These are phyloP conservation scores for Ifrita kowaldi DNA, from an alignment of 2,113 vertebrate species.

Conservation along the genomic window DNA sequence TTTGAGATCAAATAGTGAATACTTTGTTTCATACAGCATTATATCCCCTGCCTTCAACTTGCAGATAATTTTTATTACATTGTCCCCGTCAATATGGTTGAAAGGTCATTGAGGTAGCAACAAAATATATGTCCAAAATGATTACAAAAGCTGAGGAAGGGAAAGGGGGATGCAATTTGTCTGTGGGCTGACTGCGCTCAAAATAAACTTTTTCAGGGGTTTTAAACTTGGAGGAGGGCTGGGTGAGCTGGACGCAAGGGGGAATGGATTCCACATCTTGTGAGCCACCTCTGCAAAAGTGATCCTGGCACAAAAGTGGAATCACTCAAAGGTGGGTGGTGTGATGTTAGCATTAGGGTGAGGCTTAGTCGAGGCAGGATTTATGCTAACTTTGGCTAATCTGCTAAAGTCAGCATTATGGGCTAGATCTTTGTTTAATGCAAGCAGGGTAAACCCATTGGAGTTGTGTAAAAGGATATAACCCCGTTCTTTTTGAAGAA, in stretches of 20 bases:
- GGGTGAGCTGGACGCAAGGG: constrained; percentile 55
- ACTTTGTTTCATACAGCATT: not conserved
- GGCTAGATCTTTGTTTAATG: not conserved
- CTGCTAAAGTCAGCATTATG: constrained; percentile 16
- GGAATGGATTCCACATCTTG: constrained; percentile 62
- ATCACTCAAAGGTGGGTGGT: constrained; percentile 61
- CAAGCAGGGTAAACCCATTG: not conserved
- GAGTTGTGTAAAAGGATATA: not conserved
- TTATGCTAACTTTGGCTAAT: constrained; percentile 27
- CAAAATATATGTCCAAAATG: not conserved
- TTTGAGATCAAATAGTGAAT: not conserved
- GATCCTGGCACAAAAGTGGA: constrained; percentile 54
- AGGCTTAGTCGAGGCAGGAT: not conserved
- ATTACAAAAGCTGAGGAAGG: not conserved
- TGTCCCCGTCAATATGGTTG: not conserved
- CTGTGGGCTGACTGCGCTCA: constrained; percentile 27
- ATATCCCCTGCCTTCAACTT: not conserved
- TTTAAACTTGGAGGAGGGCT: constrained; percentile 62
- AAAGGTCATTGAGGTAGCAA: not conserved
- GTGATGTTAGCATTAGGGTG: not conserved
- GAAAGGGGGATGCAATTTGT: not conserved
- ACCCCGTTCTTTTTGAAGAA: not conserved
- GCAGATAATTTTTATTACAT: not conserved
- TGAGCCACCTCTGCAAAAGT: constrained; percentile 52
- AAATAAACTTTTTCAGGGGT: constrained; percentile 64